Percentiles rank a stretch among this genome's conserved stretches.
Conservation (phyloP, 2,797 vertebrate species). For the Parauchenoglanis punctatus region DNA sequence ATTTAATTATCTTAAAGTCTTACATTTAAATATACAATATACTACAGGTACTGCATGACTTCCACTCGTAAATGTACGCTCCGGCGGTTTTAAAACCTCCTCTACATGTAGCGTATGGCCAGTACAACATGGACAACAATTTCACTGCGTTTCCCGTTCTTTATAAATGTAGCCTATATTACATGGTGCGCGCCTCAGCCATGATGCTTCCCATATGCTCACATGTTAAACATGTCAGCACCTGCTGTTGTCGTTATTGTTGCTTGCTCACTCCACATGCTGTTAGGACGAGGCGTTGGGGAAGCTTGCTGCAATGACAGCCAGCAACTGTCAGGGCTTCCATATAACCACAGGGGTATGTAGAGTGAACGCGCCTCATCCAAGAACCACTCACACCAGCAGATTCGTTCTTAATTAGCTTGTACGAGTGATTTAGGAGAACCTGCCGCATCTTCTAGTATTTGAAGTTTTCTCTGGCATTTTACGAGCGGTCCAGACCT, state of each 20-base stretch:
- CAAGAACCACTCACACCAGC: no score
- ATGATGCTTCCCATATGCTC: conserved; percentile 9
- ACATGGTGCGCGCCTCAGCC: background rate
- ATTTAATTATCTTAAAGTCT: background rate
- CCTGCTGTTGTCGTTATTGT: conserved; percentile 15
- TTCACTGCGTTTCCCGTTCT: background rate
- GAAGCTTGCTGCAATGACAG: background rate
- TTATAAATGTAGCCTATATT: background rate
- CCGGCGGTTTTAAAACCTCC: background rate
- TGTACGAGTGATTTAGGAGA: no score
- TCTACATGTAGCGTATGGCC: background rate
- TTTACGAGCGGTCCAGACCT: no score
- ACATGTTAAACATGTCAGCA: background rate
- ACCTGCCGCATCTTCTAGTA: no score
- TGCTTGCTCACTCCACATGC: background rate
- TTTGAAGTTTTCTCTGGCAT: no score
- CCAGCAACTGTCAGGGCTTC: background rate
- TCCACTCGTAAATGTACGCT: background rate
- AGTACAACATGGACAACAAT: background rate
- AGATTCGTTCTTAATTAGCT: no score
- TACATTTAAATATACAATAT: no score
- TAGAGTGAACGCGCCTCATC: background rate
- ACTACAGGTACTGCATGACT: background rate
- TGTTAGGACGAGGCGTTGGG: conserved; percentile 2
- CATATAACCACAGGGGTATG: no score